Evolutionary conservation across 2,888 invertebrate species (phyloP).

Genomic region (Acanthosepion pharaonis): DNA sequence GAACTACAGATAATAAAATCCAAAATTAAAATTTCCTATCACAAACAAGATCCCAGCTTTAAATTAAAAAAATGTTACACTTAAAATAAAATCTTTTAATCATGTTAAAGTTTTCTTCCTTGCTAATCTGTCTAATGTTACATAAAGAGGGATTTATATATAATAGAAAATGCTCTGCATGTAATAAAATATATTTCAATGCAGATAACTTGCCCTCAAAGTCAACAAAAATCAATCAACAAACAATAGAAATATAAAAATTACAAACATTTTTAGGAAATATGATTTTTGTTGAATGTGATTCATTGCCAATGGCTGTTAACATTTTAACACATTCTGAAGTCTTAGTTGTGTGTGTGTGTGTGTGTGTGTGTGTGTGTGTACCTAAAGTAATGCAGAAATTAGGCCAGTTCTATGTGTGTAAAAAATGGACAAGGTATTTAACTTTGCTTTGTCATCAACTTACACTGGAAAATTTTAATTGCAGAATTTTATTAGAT

Average conservation of each 20-base stretch:
- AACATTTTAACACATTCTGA: no score
- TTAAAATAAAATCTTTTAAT: not conserved
- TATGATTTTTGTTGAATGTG: not conserved
- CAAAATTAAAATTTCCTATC: not conserved
- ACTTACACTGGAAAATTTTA: no score
- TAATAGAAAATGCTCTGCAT: not conserved
- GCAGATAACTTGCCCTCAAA: not conserved
- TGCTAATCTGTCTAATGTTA: not conserved
- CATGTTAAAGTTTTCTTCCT: not conserved
- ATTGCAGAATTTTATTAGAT: no score
- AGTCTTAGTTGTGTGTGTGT: no score
- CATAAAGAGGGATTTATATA: not conserved
- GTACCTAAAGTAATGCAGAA: no score
- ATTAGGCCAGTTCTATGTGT: no score
- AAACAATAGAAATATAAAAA: constrained; percentile 8
- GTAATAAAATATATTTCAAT: not conserved
- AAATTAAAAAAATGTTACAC: not conserved
- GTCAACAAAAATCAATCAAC: not conserved
- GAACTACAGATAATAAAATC: not conserved
- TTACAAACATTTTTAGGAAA: not conserved
- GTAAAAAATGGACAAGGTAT: no score
- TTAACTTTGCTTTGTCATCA: no score
- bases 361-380: no score
- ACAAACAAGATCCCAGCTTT: not conserved
- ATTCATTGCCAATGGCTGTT: not conserved